These are phyloP conservation scores for Boleophthalmus pectinirostris DNA, from an alignment of 2,113 vertebrate species.

Conservation along the genomic window DNA sequence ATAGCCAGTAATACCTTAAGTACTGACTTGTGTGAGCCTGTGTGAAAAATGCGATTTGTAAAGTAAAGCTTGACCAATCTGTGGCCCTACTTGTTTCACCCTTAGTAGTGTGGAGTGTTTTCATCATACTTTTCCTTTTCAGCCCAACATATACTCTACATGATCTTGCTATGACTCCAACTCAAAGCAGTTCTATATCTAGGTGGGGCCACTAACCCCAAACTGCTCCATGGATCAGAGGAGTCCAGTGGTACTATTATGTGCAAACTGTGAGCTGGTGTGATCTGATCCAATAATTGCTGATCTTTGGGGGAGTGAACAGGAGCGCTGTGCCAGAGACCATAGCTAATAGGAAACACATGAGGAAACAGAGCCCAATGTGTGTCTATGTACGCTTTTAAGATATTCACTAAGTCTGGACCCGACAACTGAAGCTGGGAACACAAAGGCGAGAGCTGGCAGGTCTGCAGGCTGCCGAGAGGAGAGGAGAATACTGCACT, in stretches of 20 bases:
- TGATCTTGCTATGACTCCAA: not conserved
- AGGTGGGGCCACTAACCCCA: not conserved
- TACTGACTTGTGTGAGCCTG: too few species aligned
- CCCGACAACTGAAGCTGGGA: constrained; percentile 46
- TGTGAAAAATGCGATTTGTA: too few species aligned
- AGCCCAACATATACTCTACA: not conserved
- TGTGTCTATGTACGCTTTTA: constrained; percentile 34
- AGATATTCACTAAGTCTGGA: constrained; percentile 36
- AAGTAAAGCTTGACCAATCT: too few species aligned
- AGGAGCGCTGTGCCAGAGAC: constrained; percentile 45
- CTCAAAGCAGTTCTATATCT: not conserved
- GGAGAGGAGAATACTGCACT: constrained; percentile 24
- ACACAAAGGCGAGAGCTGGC: constrained; percentile 43
- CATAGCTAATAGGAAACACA: constrained; percentile 64
- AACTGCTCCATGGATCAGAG: not conserved
- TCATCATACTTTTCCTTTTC: not conserved
- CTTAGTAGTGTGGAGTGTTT: too few species aligned
- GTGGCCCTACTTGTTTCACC: not conserved
- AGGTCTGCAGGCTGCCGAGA: constrained; percentile 29
- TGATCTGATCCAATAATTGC: constrained; percentile 45
- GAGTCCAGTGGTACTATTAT: constrained; percentile 7
- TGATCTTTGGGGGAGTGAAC: constrained; percentile 47
- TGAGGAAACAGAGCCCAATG: constrained; percentile 23
- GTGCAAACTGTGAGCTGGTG: constrained; percentile 19
- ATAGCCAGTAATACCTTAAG: too few species aligned